phyloP scores from a whole-genome alignment of 2,113 vertebrate genomes.

The Struthio camelus region DNA sequence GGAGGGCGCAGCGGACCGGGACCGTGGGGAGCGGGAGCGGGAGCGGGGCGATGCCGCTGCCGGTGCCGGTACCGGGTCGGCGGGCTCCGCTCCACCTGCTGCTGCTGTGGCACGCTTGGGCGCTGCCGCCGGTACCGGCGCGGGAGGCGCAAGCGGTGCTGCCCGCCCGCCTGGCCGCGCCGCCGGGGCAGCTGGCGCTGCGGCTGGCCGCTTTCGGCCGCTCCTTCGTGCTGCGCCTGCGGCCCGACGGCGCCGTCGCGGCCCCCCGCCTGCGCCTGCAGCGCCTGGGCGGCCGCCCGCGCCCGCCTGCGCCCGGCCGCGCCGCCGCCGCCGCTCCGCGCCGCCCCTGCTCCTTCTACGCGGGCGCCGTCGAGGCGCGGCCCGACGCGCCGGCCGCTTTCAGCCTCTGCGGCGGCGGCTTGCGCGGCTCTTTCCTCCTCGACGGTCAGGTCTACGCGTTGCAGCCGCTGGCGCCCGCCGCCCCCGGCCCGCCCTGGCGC shows the following conservation, averaged over 20 bases:
- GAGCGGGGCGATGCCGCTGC: not conserved
- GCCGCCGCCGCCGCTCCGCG: constrained; percentile 7
- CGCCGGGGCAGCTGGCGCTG: constrained; percentile 68
- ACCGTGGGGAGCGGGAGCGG: too few species aligned
- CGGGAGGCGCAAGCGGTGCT: constrained; percentile 10
- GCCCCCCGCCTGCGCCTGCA: constrained; percentile 79
- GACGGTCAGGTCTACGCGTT: constrained; percentile 81
- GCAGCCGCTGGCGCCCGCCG: constrained; percentile 76
- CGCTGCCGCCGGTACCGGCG: constrained; percentile 36
- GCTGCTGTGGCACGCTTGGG: constrained; percentile 52
- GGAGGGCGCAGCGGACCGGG: too few species aligned
- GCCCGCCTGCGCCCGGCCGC: not conserved
- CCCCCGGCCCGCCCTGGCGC: constrained; percentile 29
- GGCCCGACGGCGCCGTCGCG: constrained; percentile 83
- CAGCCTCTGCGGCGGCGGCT: constrained; percentile 81
- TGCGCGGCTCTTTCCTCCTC: constrained; percentile 83
- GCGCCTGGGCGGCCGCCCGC: constrained; percentile 47
- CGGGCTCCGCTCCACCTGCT: constrained; percentile 3
- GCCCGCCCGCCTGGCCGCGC: constrained; percentile 36
- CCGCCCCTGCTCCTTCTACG: constrained; percentile 81
- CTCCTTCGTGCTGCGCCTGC: constrained; percentile 77
- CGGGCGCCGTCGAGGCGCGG: constrained; percentile 77
- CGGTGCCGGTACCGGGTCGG: not conserved
- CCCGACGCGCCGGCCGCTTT: constrained; percentile 80
- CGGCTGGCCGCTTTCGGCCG: constrained; percentile 79